Conservation (phyloP, 2,113 vertebrate species). For the Cynocephalus volans region DNA sequence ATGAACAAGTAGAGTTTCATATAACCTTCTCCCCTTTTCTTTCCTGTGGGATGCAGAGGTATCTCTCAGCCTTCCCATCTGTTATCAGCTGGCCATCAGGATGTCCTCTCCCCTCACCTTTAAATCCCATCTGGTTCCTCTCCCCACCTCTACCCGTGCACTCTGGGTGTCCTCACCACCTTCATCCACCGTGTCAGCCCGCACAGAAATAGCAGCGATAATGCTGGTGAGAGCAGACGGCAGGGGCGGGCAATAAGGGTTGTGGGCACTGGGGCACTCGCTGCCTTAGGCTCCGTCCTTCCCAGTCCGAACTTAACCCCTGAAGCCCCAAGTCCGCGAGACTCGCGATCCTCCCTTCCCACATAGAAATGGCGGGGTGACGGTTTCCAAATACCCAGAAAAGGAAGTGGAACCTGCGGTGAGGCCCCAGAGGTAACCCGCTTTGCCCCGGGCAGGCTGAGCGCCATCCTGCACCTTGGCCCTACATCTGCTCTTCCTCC, state of each 20-base stretch:
- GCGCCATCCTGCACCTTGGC: slow-evolving; percentile 29
- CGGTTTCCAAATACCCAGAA: slow-evolving; percentile 75
- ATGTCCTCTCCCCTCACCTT: slow-evolving; percentile 57
- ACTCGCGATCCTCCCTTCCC: neutral
- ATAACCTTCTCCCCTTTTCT: neutral
- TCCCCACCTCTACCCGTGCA: slow-evolving; percentile 62
- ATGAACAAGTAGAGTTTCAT: slow-evolving; percentile 51
- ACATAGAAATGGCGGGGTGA: slow-evolving; percentile 65
- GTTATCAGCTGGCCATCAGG: slow-evolving; percentile 23
- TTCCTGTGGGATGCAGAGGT: slow-evolving; percentile 44
- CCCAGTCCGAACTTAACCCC: slow-evolving; percentile 60
- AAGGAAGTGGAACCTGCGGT: slow-evolving; percentile 81
- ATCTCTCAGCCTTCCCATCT: slow-evolving; percentile 23
- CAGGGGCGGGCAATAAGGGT: neutral
- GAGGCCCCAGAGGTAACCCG: slow-evolving; percentile 60
- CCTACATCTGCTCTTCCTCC: slow-evolving; percentile 24
- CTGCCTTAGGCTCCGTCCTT: neutral
- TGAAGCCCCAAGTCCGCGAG: slow-evolving; percentile 35
- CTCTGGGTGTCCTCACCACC: slow-evolving; percentile 53
- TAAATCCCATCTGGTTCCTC: slow-evolving; percentile 75
- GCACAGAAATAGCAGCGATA: slow-evolving; percentile 57
- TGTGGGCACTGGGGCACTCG: neutral
- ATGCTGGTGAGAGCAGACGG: neutral
- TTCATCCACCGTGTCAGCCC: slow-evolving; percentile 31
- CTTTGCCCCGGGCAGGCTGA: neutral